Base-by-base conservation (phyloP, 1,140 invertebrate species). In the Drosophila suzukii region DNA sequence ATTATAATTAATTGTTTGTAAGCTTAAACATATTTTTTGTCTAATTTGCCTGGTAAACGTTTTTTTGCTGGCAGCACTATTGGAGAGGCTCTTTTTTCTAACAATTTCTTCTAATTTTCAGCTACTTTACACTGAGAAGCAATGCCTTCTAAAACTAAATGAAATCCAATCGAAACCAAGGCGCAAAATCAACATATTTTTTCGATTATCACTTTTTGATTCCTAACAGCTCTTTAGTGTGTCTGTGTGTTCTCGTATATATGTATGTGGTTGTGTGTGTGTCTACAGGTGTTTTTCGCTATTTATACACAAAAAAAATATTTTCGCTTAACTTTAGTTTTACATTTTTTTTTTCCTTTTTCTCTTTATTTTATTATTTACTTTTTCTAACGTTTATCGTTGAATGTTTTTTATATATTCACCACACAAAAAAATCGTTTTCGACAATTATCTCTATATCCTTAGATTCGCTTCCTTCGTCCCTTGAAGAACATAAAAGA, bases 281-380 rank as follows among this genome's bases (percentile, higher is more conserved):
- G 62, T 68, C 58, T 61, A 44, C 60, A 24, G 44, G 56, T 57
- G 56, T 72, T 30, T 63, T 84, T 84, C 57, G 75, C 81, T 71
- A 70, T 71, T 71, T 71, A 77, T 70, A 70, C 56, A 77, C 59
- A 77, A 77, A 77, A 71, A 83, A 82, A 77, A 30, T 1, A 6
- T 53, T 78, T 66, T 71, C 54, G 43, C 50, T 63, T 61, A 54
- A 55, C 36, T 65, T 49, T 60, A 41, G 44, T 58, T 71, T 58
- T 38, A 60, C 51, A 24, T 44, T 58, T 44, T 34, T 44, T 41
- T 30, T 0, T 24, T 6, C 11, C 27, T 12, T 8, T 27, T 46
- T 59, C 24, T 5, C n/a, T 57, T 58, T n/a, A 34, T 41, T 50
- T 36, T 41, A 54, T 53, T 53, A 8, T 66, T 78, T 75, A 71